These are phyloP conservation scores for Sebastes cheni DNA, from an alignment of 2,797 vertebrate species.

Conservation along the genomic window DNA sequence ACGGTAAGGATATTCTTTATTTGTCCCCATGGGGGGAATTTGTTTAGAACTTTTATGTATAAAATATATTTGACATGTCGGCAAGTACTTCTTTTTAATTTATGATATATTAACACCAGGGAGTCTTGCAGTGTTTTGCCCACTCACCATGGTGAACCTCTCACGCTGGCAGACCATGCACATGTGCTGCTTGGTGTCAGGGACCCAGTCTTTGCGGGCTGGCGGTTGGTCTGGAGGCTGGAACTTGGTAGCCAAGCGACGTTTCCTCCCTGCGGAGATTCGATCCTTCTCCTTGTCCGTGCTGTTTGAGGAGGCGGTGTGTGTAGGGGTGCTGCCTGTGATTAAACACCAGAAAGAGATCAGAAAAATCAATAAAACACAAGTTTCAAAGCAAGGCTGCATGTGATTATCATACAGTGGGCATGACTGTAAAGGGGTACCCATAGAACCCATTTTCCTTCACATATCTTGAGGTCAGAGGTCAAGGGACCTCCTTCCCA, in stretches of 20 bases:
- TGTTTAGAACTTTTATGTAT: background rate
- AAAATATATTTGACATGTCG: background rate
- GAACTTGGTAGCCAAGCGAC: constrained; percentile 81
- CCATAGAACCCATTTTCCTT: too few species aligned
- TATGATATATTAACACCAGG: background rate
- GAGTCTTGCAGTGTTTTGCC: background rate
- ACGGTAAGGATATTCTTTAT: background rate
- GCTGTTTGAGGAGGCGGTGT: constrained; percentile 71
- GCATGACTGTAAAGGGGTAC: too few species aligned
- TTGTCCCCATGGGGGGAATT: background rate
- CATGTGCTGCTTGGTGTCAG: constrained; percentile 85
- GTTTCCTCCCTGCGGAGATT: constrained; percentile 69
- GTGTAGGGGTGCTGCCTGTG: constrained; percentile 81
- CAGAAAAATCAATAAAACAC: too few species aligned
- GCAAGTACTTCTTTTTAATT: background rate
- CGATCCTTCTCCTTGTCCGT: constrained; percentile 81
- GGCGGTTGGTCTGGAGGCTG: constrained; percentile 92
- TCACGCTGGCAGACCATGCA: constrained; percentile 97
- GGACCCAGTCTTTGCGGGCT: constrained; percentile 92
- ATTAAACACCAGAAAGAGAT: background rate
- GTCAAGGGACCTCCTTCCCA: too few species aligned
- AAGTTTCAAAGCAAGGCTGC: too few species aligned
- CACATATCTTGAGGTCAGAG: too few species aligned
- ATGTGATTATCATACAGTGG: too few species aligned
- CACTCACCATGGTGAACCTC: constrained; percentile 95